Conservation (phyloP, 2,113 vertebrate genomes). For the Eolophus roseicapilla region DNA sequence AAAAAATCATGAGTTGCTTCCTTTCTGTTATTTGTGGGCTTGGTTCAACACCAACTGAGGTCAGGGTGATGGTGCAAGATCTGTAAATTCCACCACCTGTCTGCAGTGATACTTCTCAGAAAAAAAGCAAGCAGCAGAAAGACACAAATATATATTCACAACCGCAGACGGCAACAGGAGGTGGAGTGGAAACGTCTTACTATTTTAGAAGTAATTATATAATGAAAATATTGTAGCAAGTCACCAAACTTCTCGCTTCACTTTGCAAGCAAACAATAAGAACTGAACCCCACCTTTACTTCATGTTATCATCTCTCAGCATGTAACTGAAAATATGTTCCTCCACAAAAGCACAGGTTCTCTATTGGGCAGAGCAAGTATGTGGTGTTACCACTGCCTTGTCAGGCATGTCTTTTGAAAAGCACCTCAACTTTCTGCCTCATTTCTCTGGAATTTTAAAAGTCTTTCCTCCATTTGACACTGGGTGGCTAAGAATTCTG, state of each 20-base stretch:
- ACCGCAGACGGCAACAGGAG: not conserved
- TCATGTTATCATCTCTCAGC: not conserved
- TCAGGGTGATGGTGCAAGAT: not conserved
- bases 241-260: not conserved
- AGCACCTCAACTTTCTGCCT: conserved; percentile 13
- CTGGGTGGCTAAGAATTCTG: not conserved
- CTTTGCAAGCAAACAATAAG: not conserved
- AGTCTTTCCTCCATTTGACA: not conserved
- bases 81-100: not conserved
- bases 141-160: not conserved
- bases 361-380: not conserved
- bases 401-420: not conserved
- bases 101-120: not conserved
- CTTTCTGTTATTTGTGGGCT: not conserved
- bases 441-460: conserved; percentile 40
- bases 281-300: not conserved
- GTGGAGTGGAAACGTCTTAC: not conserved
- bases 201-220: not conserved
- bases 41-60: not conserved
- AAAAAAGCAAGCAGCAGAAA: not conserved
- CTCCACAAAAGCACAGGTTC: not conserved
- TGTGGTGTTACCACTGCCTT: not conserved
- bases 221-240: not conserved
- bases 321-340: not conserved
- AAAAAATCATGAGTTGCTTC: not conserved